Evolutionary conservation across 2,113 vertebrate genomes (phyloP).

Genomic region (Xiphophorus maculatus): DNA sequence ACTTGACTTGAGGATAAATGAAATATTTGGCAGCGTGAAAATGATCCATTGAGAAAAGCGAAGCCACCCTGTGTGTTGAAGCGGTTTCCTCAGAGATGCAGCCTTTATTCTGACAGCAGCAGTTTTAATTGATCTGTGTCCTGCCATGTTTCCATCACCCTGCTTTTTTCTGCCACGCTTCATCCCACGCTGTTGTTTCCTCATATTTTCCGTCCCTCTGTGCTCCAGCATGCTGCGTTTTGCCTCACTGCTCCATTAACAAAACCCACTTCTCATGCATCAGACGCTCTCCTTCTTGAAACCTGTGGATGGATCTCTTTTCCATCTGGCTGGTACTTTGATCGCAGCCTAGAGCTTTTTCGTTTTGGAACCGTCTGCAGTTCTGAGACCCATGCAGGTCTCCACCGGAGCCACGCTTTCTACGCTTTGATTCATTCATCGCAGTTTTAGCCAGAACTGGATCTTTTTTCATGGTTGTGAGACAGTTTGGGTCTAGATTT

Average conservation of each 20-base stretch:
- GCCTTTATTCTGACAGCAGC: slow-evolving; percentile 29
- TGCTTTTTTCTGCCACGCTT: slow-evolving; percentile 25
- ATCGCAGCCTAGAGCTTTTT: neutral
- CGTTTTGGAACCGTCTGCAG: neutral
- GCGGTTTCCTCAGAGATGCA: slow-evolving; percentile 1
- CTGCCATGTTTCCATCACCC: slow-evolving; percentile 36
- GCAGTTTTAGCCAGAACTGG: neutral
- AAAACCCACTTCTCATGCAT: slow-evolving; percentile 7
- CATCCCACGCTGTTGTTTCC: slow-evolving; percentile 9
- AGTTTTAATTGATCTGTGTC: slow-evolving; percentile 18
- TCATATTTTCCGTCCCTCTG: slow-evolving; percentile 50
- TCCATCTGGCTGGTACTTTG: slow-evolving; percentile 21
- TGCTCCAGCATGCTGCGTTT: slow-evolving; percentile 12
- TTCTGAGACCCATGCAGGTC: neutral
- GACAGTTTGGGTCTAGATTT: neutral
- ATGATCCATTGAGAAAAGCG: neutral
- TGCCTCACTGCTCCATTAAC: slow-evolving; percentile 39
- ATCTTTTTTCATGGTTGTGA: slow-evolving; percentile 1
- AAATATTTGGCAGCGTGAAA: neutral
- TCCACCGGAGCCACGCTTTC: slow-evolving; percentile 3
- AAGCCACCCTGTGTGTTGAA: neutral
- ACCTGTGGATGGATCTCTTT: slow-evolving; percentile 14
- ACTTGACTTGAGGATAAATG: neutral
- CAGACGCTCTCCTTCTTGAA: slow-evolving; percentile 20
- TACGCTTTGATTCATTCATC: slow-evolving; percentile 15